Percentiles rank a stretch among this genome's conserved stretches.
These are phyloP conservation scores for Panulirus ornatus DNA, from an alignment of 1,140 invertebrate species.

Conservation along the genomic window DNA sequence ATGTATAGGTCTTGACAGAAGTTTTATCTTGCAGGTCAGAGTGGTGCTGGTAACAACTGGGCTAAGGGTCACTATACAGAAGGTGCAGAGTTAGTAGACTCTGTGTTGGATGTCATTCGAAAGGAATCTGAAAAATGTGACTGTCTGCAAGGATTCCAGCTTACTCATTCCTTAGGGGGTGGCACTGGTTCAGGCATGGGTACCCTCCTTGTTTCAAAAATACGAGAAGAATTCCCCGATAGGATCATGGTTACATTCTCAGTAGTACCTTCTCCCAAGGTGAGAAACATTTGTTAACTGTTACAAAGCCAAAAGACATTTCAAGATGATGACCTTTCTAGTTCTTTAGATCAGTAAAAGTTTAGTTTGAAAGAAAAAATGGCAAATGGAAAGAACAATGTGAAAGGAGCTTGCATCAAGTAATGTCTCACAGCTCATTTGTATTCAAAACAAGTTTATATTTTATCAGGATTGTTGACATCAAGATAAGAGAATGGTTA, in stretches of 20 bases:
- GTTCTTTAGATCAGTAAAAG: not conserved
- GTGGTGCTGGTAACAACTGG: constrained; percentile 70
- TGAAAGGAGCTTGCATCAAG: not conserved
- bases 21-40: constrained; percentile 38
- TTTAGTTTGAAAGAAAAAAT: not conserved
- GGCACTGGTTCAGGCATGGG: constrained; percentile 68
- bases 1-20: not conserved
- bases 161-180: constrained; percentile 64
- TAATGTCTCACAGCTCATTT: not conserved
- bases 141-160: constrained; percentile 62
- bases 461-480: too few relatives aligned
- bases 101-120: constrained; percentile 57
- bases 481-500: not conserved
- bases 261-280: constrained; percentile 63
- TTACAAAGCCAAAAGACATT: not conserved
- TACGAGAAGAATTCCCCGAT: constrained; percentile 63
- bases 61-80: constrained; percentile 69
- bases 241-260: constrained; percentile 68
- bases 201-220: constrained; percentile 63
- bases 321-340: not conserved
- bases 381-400: too few relatives aligned
- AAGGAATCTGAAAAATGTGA: constrained; percentile 68
- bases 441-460: not conserved
- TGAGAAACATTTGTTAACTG: not conserved
- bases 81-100: constrained; percentile 62